These are phyloP conservation scores for Punctoribates punctum DNA, from an alignment of 2,888 invertebrate genomes.

Conservation along the genomic window DNA sequence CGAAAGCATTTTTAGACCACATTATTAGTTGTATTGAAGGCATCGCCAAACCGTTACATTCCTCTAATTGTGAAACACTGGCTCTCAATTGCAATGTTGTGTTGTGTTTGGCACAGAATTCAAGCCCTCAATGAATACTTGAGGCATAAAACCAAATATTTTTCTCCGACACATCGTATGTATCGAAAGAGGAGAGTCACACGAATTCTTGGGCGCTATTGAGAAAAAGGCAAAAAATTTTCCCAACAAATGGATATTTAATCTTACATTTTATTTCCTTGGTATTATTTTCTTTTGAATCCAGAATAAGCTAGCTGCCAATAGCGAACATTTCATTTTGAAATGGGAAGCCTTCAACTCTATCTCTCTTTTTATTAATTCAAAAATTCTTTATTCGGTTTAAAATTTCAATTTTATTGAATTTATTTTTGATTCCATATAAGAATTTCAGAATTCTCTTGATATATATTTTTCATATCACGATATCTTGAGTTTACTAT, in stretches of 20 bases:
- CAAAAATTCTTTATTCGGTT: background rate
- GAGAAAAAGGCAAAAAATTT: too few relatives aligned
- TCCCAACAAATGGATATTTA: too few relatives aligned
- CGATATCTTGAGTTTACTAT: too few relatives aligned
- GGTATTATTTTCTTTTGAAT: too few relatives aligned
- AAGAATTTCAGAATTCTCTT: background rate
- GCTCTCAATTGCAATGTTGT: background rate
- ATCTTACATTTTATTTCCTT: too few relatives aligned
- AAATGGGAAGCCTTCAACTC: too few relatives aligned
- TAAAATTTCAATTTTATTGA: background rate
- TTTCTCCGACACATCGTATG: too few relatives aligned
- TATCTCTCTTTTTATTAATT: too few relatives aligned
- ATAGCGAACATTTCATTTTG: too few relatives aligned
- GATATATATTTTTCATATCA: background rate
- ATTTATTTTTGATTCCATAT: background rate
- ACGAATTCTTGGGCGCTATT: too few relatives aligned
- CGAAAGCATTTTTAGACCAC: background rate
- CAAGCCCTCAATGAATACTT: background rate
- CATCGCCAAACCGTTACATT: background rate
- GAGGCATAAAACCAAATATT: background rate
- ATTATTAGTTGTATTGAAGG: background rate
- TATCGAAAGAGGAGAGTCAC: too few relatives aligned
- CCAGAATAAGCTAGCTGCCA: too few relatives aligned
- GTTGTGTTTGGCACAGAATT: background rate
- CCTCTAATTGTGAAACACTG: background rate